A percentile compares a stretch with the other conserved stretches of the same genome.
Evolutionary conservation across 2,797 vertebrate genomes (phyloP).

Genomic region (Bradypodion pumilum): DNA sequence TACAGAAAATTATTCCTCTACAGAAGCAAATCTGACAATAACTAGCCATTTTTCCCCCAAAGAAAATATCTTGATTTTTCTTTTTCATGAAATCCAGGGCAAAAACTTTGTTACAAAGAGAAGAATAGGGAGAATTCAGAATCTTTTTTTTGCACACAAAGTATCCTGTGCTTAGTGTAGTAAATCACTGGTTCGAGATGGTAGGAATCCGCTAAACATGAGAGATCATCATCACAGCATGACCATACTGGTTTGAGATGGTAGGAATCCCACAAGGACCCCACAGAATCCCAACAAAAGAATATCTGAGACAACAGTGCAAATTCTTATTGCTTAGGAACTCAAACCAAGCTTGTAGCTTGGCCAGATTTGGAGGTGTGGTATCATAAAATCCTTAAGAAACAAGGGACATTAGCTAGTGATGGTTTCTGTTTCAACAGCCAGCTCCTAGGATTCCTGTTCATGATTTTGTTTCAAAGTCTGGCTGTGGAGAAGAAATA

Average conservation of each 20-base stretch:
- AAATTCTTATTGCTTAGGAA: not conserved
- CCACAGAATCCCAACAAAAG: not conserved
- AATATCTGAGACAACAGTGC: not conserved
- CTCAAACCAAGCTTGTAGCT: not conserved
- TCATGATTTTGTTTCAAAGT: conserved; percentile 82
- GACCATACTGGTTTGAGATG: too few species aligned
- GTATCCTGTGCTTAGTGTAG: too few species aligned
- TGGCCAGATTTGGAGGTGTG: not conserved
- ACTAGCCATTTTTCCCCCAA: too few species aligned
- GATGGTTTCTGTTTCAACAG: conserved; percentile 69
- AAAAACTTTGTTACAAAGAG: too few species aligned
- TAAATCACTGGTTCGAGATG: too few species aligned
- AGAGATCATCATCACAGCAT: not conserved
- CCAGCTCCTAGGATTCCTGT: conserved; percentile 85
- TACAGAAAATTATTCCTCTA: too few species aligned
- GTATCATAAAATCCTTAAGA: not conserved
- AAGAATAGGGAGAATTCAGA: not conserved
- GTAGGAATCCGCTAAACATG: too few species aligned
- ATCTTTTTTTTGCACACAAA: not conserved
- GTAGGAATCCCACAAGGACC: not conserved
- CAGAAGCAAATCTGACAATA: too few species aligned
- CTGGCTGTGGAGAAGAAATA: conserved; percentile 72
- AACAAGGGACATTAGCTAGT: not conserved
- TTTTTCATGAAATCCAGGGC: too few species aligned
- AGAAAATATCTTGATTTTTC: too few species aligned